A percentile compares a stretch with the other conserved stretches of the same genome.
Evolutionary conservation across 2,888 invertebrate species (phyloP).

Genomic region (Drosophila nigricruria): DNA sequence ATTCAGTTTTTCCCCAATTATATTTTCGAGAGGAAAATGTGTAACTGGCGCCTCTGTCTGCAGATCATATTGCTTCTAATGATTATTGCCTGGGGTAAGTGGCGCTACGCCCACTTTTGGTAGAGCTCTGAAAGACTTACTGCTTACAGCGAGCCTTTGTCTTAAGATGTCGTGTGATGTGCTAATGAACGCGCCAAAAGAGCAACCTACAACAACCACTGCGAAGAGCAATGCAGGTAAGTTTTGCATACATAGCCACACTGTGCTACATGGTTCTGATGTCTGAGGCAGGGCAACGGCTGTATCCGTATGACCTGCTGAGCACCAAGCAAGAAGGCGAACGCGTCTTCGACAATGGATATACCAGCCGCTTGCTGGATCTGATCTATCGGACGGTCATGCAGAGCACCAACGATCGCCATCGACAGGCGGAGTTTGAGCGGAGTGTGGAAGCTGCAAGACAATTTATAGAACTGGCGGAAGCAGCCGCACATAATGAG

Average conservation of each 20-base stretch:
- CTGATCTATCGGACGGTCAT: constrained; percentile 5
- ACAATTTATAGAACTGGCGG: background rate
- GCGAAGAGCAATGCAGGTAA: background rate
- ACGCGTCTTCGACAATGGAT: background rate
- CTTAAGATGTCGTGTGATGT: background rate
- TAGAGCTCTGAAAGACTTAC: fast-evolving
- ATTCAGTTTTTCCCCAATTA: background rate
- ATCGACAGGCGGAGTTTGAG: constrained; percentile 9
- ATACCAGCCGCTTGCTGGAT: constrained; percentile 9
- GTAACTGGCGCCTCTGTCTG: constrained; percentile 21
- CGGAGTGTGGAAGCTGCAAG: constrained; percentile 4
- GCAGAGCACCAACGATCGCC: background rate
- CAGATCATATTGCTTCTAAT: constrained; percentile 7
- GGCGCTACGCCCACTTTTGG: too few species aligned
- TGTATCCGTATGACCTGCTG: background rate
- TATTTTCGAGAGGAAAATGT: background rate
- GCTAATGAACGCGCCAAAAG: background rate
- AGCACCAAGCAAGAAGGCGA: background rate
- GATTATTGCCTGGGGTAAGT: constrained; percentile 21
- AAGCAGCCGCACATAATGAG: background rate
- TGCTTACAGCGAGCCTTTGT: constrained; percentile 1
- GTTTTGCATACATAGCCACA: background rate
- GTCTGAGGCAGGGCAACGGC: background rate
- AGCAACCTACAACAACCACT: background rate
- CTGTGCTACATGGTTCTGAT: background rate